Percentiles rank a stretch among this genome's conserved stretches.
These are phyloP conservation scores for Lampris megalopsis DNA, from an alignment of 2,113 vertebrate species.

Conservation along the genomic window DNA sequence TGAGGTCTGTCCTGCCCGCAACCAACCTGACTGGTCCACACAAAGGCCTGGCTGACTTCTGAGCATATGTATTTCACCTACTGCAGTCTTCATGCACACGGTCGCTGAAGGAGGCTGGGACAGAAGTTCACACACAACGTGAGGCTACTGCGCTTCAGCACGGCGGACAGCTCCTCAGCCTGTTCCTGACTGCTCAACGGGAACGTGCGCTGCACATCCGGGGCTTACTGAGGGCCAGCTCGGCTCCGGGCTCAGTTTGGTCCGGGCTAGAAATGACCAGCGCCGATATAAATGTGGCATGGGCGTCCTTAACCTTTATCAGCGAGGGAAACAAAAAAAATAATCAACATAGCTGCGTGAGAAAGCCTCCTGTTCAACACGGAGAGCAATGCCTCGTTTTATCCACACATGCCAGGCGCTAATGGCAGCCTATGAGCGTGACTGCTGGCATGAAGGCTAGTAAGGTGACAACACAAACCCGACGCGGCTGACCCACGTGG, in stretches of 20 bases:
- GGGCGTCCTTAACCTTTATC: slow-evolving; percentile 22
- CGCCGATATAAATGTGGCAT: slow-evolving; percentile 40
- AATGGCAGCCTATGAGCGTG: neutral
- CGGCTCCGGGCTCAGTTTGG: slow-evolving; percentile 4
- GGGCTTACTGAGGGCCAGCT: slow-evolving; percentile 60
- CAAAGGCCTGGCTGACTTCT: slow-evolving; percentile 38
- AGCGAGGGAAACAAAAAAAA: slow-evolving; percentile 45
- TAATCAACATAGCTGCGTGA: slow-evolving; percentile 27
- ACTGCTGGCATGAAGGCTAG: neutral
- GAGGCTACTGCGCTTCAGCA: slow-evolving; percentile 50
- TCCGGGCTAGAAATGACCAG: slow-evolving; percentile 7
- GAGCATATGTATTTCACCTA: slow-evolving; percentile 34
- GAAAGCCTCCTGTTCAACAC: neutral
- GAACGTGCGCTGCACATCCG: slow-evolving; percentile 35
- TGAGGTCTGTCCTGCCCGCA: slow-evolving; percentile 28
- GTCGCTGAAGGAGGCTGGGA: slow-evolving; percentile 29
- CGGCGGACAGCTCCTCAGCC: slow-evolving; percentile 58
- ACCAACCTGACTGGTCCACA: slow-evolving; percentile 33
- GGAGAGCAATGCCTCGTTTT: no score
- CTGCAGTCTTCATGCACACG: slow-evolving; percentile 29
- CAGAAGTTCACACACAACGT: slow-evolving; percentile 36
- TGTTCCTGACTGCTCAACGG: slow-evolving; percentile 14
- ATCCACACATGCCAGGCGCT: slow-evolving; percentile 8
- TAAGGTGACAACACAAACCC: slow-evolving; percentile 30
- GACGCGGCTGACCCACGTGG: slow-evolving; percentile 19